A percentile compares a stretch with the other conserved stretches of the same genome.
These are phyloP conservation scores for Heteractis magnifica DNA, from an alignment of 92 coral and sea anemone species.

Conservation along the genomic window DNA sequence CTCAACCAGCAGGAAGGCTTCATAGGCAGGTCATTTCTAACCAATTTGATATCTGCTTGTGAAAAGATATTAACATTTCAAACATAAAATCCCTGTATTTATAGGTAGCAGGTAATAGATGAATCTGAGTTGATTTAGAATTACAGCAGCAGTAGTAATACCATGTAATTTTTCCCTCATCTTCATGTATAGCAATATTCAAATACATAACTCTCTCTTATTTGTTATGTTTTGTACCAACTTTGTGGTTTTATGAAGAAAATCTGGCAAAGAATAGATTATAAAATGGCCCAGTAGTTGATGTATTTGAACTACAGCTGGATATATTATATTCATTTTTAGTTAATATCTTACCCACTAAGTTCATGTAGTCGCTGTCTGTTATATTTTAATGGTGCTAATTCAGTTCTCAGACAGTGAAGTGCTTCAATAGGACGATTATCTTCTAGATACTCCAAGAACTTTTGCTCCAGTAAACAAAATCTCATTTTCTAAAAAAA, in stretches of 20 bases:
- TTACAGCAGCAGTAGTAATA: not conserved
- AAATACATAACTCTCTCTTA: not conserved
- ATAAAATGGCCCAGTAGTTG: not conserved
- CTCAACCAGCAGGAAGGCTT: conserved; percentile 1
- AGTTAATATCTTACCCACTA: conserved; percentile 83
- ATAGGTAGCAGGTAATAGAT: not conserved
- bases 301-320: conserved; percentile 2
- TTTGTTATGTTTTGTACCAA: conserved; percentile 7
- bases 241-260: conserved; percentile 2
- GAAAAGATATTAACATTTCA: not conserved
- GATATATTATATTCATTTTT: not conserved
- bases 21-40: conserved; percentile 1
- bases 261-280: not conserved
- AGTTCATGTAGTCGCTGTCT: conserved; percentile 88
- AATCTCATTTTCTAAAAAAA: conserved; percentile 88
- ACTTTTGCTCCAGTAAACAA: conserved; percentile 95
- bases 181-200: not conserved
- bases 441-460: conserved; percentile 86
- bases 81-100: not conserved
- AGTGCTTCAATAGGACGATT: conserved; percentile 88
- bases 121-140: not conserved
- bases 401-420: conserved; percentile 88
- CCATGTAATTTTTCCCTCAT: not conserved
- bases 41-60: not conserved
- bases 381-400: conserved; percentile 91